These are phyloP conservation scores for Habroteleia sp. DNA, from an alignment of 2,888 invertebrate species.

Conservation along the genomic window DNA sequence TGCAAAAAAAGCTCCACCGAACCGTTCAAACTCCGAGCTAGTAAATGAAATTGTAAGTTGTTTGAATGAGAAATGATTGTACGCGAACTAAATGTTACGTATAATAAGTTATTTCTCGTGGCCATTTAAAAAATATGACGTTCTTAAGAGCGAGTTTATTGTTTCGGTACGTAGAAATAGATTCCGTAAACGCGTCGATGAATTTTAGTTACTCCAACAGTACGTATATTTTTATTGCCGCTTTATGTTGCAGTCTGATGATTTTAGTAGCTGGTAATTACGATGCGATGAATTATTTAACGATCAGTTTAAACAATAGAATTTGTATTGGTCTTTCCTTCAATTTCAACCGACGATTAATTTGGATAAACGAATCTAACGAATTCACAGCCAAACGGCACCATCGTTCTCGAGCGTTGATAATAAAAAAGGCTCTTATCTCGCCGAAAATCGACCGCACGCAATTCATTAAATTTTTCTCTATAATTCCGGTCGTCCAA, in stretches of 20 bases:
- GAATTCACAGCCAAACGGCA: conserved; percentile 3
- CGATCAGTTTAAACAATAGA: conserved; percentile 6
- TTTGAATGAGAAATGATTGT: conserved; percentile 27
- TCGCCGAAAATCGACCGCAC: conserved; percentile 11
- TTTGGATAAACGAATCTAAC: too few relatives aligned
- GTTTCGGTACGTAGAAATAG: conserved; percentile 28
- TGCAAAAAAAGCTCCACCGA: neutral
- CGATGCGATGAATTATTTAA: conserved; percentile 16
- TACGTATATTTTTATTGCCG: conserved; percentile 24
- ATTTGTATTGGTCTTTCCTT: conserved; percentile 9
- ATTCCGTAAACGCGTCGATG: conserved; percentile 1
- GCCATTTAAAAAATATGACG: conserved; percentile 14
- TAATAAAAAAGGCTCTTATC: conserved; percentile 24
- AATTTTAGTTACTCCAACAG: conserved; percentile 2
- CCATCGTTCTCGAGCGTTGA: too few relatives aligned
- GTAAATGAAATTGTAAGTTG: conserved; percentile 30
- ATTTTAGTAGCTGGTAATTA: conserved; percentile 44
- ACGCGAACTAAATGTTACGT: conserved; percentile 25
- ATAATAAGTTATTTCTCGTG: conserved; percentile 36
- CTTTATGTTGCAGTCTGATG: conserved; percentile 19
- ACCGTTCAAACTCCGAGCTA: neutral
- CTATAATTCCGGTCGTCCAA: conserved; percentile 19
- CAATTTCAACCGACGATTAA: conserved; percentile 1
- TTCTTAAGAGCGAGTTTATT: conserved; percentile 6
- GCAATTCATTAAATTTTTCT: conserved; percentile 48